Percentiles rank a stretch among this genome's conserved stretches.
These are phyloP conservation scores for Sylvia atricapilla DNA, from an alignment of 2,113 vertebrate genomes.

Conservation along the genomic window DNA sequence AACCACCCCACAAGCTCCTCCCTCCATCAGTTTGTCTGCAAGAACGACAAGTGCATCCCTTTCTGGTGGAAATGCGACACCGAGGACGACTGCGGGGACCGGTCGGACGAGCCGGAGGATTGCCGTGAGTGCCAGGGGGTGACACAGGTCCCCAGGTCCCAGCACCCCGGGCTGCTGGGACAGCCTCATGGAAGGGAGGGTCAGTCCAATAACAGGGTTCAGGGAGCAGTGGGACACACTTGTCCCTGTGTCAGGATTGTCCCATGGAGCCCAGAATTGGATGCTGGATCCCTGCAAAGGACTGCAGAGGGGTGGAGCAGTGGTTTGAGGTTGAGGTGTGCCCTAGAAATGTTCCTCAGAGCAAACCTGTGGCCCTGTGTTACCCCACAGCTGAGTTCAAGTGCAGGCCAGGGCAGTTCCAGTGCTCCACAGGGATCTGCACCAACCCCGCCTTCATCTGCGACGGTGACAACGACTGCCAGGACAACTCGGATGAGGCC, in stretches of 20 bases:
- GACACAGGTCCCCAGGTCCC: fast-evolving
- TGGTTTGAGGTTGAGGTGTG: not conserved
- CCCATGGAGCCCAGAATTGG: not conserved
- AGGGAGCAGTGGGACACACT: not conserved
- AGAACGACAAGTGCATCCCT: conserved; percentile 99
- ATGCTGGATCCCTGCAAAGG: not conserved
- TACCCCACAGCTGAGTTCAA: conserved; percentile 86
- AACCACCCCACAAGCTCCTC: not conserved
- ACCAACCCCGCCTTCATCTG: conserved; percentile 99
- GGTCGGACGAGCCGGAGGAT: conserved; percentile 89
- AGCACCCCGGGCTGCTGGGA: not conserved
- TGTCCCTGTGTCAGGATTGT: not conserved
- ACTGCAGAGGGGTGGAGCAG: fast-evolving
- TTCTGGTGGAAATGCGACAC: conserved; percentile 99
- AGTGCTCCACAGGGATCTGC: conserved; percentile 95
- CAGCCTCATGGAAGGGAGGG: not conserved
- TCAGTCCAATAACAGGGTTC: fast-evolving
- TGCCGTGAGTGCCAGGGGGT: conserved; percentile 85
- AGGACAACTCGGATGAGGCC: conserved; percentile 94
- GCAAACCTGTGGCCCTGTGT: not conserved
- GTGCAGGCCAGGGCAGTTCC: conserved; percentile 94
- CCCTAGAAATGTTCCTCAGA: not conserved
- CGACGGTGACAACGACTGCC: conserved; percentile 96
- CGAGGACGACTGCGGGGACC: conserved; percentile 94
- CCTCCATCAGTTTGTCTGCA: conserved; percentile 89